Base-by-base conservation (phyloP, 2,797 vertebrate species). In the Gymnothorax reevesii region DNA sequence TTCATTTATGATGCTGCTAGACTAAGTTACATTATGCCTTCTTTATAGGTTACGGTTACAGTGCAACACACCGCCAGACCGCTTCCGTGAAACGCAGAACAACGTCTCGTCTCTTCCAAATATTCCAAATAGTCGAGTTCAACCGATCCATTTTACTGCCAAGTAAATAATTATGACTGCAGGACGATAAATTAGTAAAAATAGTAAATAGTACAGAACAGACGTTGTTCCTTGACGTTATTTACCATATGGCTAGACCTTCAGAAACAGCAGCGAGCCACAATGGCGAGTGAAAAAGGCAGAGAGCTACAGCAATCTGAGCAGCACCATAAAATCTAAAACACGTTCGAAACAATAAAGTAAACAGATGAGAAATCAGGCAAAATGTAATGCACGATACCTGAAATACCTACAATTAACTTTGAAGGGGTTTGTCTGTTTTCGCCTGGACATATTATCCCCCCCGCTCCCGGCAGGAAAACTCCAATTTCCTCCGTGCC, bases 371-470 rank as follows among this genome's bases (percentile, higher is more conserved):
- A 27, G 66, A 73, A 75, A 88, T 85, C n/a, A 88, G 73, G 83
- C 90, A 71, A 89, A 90, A 90, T 89, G 85, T 69, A 87, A 89
- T 80, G 84, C 90, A 92, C 89, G 91, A 93, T 93, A 95, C 91
- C 93, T 94, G 90, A n/a, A 91, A 92, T 98, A 99, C 98, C 97
- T 97, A 99, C 98, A 99, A 96, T 98, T 95, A 96, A 99, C 98
- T 98, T 98, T 99, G 96, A 99, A 99, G 94, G 98, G 98, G 96
- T 97, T 99, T 94, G 97, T 98, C 95, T 99, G 98, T 98, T 99
- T 99, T 94, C 98, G 96, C 93, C 98, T 98, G 96, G 98, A 99
- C 98, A 99, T 99, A 97, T 96, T 98, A 98, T 89, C 93, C 94
- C 49, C n/a, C 25, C 49, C 49, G 52, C 77, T 54, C 77, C 90